Percentiles rank a stretch among this genome's conserved stretches.
phyloP scores from a whole-genome alignment of 2,113 vertebrate genomes.

The Corythornis madagascariensis region DNA sequence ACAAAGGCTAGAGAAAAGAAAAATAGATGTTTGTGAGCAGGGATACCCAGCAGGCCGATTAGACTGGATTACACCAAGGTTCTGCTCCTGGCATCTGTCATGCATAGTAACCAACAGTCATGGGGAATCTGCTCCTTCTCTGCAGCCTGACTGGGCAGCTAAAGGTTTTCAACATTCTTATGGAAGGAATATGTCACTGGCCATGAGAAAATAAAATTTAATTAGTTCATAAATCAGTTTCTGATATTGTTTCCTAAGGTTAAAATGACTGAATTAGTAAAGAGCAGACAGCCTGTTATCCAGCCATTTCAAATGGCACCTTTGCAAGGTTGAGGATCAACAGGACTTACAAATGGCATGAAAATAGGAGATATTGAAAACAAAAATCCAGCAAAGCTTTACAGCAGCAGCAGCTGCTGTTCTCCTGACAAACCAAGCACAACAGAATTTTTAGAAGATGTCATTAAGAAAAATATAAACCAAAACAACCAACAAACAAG shows the following conservation, averaged over 20 bases:
- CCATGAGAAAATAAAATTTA: not conserved
- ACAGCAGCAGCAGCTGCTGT: not conserved
- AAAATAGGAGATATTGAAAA: not conserved
- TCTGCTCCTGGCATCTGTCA: slow-evolving; percentile 62
- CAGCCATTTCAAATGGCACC: not conserved
- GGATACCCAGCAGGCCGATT: slow-evolving; percentile 1
- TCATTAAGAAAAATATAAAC: not conserved
- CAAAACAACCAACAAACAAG: not conserved
- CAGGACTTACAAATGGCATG: not conserved
- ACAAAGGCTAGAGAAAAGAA: slow-evolving; percentile 10
- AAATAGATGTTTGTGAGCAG: not conserved
- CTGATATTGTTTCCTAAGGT: not conserved
- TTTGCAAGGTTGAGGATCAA: not conserved
- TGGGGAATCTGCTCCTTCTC: not conserved
- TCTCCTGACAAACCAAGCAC: not conserved
- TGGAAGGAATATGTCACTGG: not conserved
- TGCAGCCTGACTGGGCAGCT: not conserved
- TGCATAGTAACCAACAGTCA: slow-evolving; percentile 30
- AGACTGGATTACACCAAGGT: slow-evolving; percentile 48
- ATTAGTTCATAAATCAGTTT: no score
- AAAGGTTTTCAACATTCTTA: not conserved
- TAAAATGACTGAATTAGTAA: not conserved
- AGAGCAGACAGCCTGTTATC: not conserved
- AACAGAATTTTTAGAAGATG: not conserved
- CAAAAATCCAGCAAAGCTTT: not conserved